Evolutionary conservation across 2,888 invertebrate genomes (phyloP).

Genomic region (Leptinotarsa peninsularis): DNA sequence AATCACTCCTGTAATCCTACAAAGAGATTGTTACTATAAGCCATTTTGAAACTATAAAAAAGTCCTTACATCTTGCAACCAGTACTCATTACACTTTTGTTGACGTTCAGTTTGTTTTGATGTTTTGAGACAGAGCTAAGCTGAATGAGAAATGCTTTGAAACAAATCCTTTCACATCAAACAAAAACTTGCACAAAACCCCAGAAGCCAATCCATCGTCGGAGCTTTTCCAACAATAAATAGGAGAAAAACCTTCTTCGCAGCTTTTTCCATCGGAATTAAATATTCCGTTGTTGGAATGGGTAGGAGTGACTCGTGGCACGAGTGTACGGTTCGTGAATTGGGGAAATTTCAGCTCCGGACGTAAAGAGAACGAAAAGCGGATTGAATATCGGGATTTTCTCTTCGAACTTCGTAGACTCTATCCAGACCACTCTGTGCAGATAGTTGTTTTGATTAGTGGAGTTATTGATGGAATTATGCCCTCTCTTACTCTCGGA

Average conservation of each 20-base stretch:
- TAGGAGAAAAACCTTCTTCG: constrained; percentile 30
- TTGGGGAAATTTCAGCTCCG: no score
- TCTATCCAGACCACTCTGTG: no score
- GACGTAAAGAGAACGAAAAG: no score
- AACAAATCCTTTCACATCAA: constrained; percentile 22
- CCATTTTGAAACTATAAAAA: neutral
- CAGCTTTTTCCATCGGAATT: constrained; percentile 24
- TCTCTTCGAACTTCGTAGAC: no score
- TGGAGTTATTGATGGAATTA: no score
- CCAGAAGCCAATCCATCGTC: constrained; percentile 38
- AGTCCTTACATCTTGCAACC: neutral
- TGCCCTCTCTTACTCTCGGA: no score
- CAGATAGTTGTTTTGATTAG: no score
- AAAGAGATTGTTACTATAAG: neutral
- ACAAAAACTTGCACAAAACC: constrained; percentile 26
- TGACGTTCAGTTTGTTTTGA: constrained; percentile 5
- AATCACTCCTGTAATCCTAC: no score
- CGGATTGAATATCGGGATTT: no score
- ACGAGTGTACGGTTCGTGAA: neutral
- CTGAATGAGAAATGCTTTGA: constrained; percentile 21
- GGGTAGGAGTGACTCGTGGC: constrained; percentile 1
- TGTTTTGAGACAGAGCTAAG: constrained; percentile 3
- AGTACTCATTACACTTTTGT: constrained; percentile 2
- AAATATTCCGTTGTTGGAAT: constrained; percentile 25
- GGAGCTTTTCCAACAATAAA: constrained; percentile 38